These are phyloP conservation scores for Crocallis elinguaria DNA, from an alignment of 2,888 invertebrate species.

Conservation along the genomic window DNA sequence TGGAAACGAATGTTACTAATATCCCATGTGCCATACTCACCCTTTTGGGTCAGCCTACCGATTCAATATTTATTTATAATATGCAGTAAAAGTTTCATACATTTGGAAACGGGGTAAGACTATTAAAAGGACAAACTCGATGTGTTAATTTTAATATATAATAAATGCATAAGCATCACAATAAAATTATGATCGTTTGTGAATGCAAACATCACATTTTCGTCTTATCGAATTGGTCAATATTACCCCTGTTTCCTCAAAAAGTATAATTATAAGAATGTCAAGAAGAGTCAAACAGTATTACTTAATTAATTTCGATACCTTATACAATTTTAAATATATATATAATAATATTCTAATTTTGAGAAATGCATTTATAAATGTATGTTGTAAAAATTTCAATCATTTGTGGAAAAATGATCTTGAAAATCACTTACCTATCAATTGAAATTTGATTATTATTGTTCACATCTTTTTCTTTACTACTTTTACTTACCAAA, in stretches of 20 bases:
- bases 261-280: slow-evolving; percentile 47
- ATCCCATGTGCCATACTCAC: slow-evolving; percentile 78
- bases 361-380: slow-evolving; percentile 62
- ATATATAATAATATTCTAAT: slow-evolving; percentile 51
- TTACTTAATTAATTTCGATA: slow-evolving; percentile 75
- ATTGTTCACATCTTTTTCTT: slow-evolving; percentile 51
- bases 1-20: slow-evolving; percentile 63
- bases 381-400: slow-evolving; percentile 48
- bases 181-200: no score
- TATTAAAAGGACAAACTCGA: no score
- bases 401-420: slow-evolving; percentile 19
- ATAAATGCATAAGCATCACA: no score
- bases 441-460: slow-evolving; percentile 14
- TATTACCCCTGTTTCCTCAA: slow-evolving; percentile 46
- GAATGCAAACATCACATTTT: slow-evolving; percentile 2
- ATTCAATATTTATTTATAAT: slow-evolving; percentile 45
- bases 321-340: slow-evolving; percentile 58
- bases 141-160: no score
- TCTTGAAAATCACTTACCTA: slow-evolving; percentile 1
- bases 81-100: slow-evolving; percentile 14
- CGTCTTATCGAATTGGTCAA: slow-evolving; percentile 27
- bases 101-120: slow-evolving; percentile 23
- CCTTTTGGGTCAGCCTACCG: slow-evolving; percentile 66
- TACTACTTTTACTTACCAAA: slow-evolving; percentile 54
- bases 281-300: slow-evolving; percentile 76